Base-by-base conservation (phyloP, 2,888 invertebrate genomes). In the Spodoptera littoralis region DNA sequence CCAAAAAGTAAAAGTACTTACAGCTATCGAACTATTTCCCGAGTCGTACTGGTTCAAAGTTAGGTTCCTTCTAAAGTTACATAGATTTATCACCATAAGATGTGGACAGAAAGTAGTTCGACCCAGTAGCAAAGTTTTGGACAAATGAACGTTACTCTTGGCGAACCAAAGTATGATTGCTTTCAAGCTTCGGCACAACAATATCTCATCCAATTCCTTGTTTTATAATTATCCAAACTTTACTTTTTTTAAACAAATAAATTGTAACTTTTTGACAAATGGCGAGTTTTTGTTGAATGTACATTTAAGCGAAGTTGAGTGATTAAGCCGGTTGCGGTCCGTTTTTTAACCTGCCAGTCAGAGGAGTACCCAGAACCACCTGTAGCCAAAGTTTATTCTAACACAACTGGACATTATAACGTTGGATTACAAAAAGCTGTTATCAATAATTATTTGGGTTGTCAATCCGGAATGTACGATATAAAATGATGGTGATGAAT, bases 161-260 rank as follows among this genome's bases (percentile, higher is more conserved):
- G 42, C 55, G 47, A 55, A 59, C 47, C 58, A 67, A 67, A 73
- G 45, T 51, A 48, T 55, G 66, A 65, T 66, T 66, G 45, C 42
- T 54, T 12, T 8, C 48, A 24, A 18, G 11, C 24, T 44, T 42
- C n/a, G 12, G 11, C 11, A 12, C 45, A 13, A 1, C 42, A 12
- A 41, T 47, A 51, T 58, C 65, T 24, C 22, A 58, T 44, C 18
- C 44, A 51, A 58, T 58, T 58, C 44, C 41, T 49, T 46, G 30
- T 50, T 57, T 64, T 22, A 18, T 8, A 54, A 27, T 42, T 53
- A 13, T 43, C 30, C 42, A 45, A 44, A 51, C 12, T 44, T 18
- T 42, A 45, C 13, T 46, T 18, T 49, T 42, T 46, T 47, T 9
- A 22, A 56, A 53, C 24, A 4, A 9, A 11, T 58, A 24, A 59